A percentile compares a stretch with the other conserved stretches of the same genome.
Conservation (phyloP, 1,140 invertebrate species). For the Probaryconus sp. region DNA sequence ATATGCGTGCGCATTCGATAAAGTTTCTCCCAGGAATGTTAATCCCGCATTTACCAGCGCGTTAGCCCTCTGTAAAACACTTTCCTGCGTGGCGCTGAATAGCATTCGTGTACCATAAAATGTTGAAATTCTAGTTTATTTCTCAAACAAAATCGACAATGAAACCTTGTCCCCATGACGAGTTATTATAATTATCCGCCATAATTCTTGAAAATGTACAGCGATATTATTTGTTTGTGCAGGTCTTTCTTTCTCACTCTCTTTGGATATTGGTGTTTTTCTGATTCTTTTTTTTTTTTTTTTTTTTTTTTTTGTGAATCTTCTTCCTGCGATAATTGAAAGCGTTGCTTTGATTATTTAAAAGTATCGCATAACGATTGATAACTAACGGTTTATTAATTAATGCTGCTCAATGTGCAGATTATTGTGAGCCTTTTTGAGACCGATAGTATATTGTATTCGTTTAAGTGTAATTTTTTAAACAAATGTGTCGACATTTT, state of each 20-base stretch:
- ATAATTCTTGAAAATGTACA: constrained; percentile 47
- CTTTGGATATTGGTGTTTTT: no score
- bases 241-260: no score
- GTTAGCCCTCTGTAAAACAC: constrained; percentile 47
- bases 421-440: constrained; percentile 17
- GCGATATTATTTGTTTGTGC: constrained; percentile 29
- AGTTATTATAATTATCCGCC: constrained; percentile 60
- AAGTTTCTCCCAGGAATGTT: constrained; percentile 50
- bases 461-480: no score
- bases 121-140: constrained; percentile 61
- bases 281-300: no score
- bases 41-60: constrained; percentile 41
- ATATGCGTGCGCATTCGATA: constrained; percentile 51
- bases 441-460: not conserved
- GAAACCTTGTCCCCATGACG: constrained; percentile 43
- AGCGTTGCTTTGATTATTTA: not conserved
- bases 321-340: constrained; percentile 23
- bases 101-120: constrained; percentile 37
- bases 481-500: no score
- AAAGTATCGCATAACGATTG: constrained; percentile 4
- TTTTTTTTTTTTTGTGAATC: no score
- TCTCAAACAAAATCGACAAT: constrained; percentile 57
- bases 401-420: constrained; percentile 15
- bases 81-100: constrained; percentile 31
- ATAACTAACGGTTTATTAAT: constrained; percentile 49